Conservation (phyloP, 2,888 invertebrate genomes). For the Harpagoxenus sublaevis region DNA sequence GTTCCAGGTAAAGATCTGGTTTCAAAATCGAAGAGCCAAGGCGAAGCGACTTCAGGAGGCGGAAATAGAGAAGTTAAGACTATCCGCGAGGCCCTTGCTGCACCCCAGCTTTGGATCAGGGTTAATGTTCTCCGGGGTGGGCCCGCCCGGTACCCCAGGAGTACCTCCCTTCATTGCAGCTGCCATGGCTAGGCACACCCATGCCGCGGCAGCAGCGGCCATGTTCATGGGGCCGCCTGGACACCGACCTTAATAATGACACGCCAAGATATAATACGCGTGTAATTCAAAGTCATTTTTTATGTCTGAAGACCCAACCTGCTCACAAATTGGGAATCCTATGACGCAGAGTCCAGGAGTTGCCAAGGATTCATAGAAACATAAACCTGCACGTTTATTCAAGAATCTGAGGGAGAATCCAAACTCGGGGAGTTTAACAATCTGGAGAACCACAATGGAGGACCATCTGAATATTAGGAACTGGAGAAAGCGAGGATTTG, state of each 20-base stretch:
- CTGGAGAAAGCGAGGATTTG: not conserved
- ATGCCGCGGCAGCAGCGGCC: conserved; percentile 87
- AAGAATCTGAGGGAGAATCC: not conserved
- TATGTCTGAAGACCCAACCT: not conserved
- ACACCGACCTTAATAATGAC: conserved; percentile 82
- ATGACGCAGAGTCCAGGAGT: not conserved
- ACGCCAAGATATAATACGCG: conserved; percentile 51
- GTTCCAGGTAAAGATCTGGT: conserved; percentile 92
- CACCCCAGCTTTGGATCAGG: conserved; percentile 90
- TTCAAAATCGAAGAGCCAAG: conserved; percentile 95
- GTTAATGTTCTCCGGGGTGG: conserved; percentile 89
- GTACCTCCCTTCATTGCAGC: conserved; percentile 90
- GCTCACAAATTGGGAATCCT: not conserved
- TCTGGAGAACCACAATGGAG: not conserved
- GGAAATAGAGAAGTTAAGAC: conserved; percentile 95
- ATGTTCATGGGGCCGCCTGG: conserved; percentile 86
- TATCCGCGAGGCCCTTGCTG: conserved; percentile 93
- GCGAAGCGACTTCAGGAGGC: conserved; percentile 98
- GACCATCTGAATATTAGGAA: not conserved
- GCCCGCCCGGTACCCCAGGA: conserved; percentile 87
- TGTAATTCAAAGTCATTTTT: conserved; percentile 56
- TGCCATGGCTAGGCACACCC: conserved; percentile 86
- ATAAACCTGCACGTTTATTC: not conserved
- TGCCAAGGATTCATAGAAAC: not conserved
- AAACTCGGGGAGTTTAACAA: not conserved